phyloP scores from a whole-genome alignment of 2,888 invertebrate species.

The Lithophane ornitopus region DNA sequence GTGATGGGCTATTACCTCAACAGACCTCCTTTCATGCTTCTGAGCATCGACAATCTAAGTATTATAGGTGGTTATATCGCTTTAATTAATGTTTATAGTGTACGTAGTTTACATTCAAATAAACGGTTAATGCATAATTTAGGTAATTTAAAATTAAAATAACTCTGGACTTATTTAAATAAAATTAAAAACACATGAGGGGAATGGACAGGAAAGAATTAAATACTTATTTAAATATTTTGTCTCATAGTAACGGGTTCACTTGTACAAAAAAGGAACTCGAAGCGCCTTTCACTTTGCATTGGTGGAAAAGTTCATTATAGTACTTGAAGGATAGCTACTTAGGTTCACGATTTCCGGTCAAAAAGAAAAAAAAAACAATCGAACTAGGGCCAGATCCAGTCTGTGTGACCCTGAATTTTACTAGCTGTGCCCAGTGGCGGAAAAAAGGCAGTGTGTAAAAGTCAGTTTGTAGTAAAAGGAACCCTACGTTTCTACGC shows the following conservation, averaged over 20 bases:
- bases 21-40: not conserved
- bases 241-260: not conserved
- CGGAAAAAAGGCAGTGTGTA: not conserved
- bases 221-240: slow-evolving; percentile 23
- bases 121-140: too few species aligned
- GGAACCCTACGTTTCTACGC: not conserved
- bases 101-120: too few species aligned
- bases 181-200: not conserved
- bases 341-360: slow-evolving; percentile 9
- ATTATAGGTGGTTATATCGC: too few species aligned
- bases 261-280: not conserved
- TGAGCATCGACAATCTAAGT: not conserved
- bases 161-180: not conserved
- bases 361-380: not conserved
- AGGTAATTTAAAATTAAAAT: slow-evolving; percentile 46
- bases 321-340: slow-evolving; percentile 9
- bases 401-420: slow-evolving; percentile 8
- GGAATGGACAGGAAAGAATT: slow-evolving; percentile 20
- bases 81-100: too few species aligned
- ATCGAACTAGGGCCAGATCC: not conserved
- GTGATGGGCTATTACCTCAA: not conserved
- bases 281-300: slow-evolving; percentile 19
- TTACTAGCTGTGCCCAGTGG: not conserved
- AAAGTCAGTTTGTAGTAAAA: not conserved
- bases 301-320: not conserved